A percentile compares a stretch with the other conserved stretches of the same genome.
phyloP scores from a whole-genome alignment of 2,113 vertebrate species.

The Chloebia gouldiae region DNA sequence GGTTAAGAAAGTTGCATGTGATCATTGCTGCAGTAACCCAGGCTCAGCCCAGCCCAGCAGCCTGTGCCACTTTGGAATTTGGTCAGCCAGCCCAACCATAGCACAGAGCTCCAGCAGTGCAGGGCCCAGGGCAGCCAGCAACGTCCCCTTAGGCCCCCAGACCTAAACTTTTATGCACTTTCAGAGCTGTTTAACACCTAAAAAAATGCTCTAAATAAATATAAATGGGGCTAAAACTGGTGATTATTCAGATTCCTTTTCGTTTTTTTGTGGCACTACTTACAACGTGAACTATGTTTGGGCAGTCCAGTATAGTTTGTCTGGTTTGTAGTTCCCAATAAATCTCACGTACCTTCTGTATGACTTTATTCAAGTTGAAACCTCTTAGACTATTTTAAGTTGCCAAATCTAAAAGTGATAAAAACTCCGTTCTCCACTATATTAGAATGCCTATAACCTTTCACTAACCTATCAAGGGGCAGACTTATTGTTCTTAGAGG shows the following conservation, averaged over 20 bases:
- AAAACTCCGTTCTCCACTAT: neutral
- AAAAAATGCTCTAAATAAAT: neutral
- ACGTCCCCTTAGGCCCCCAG: accelerated
- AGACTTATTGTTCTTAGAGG: neutral
- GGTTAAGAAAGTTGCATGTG: neutral
- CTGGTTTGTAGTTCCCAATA: neutral
- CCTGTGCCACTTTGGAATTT: neutral
- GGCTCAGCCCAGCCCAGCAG: neutral
- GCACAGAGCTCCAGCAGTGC: accelerated
- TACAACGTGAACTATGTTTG: neutral
- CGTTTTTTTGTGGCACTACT: neutral
- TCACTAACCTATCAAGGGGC: neutral
- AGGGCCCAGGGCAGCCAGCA: neutral
- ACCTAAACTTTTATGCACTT: neutral
- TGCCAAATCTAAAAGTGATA: neutral
- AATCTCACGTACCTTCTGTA: neutral
- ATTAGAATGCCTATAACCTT: neutral
- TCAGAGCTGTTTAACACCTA: neutral
- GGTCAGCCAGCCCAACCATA: accelerated
- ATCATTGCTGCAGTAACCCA: neutral
- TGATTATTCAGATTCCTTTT: neutral
- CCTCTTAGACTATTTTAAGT: neutral
- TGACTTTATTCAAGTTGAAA: neutral
- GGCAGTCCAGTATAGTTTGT: neutral
- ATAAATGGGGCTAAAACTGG: neutral